Conservation (phyloP, 2,113 vertebrate genomes). For the Scortum barcoo region DNA sequence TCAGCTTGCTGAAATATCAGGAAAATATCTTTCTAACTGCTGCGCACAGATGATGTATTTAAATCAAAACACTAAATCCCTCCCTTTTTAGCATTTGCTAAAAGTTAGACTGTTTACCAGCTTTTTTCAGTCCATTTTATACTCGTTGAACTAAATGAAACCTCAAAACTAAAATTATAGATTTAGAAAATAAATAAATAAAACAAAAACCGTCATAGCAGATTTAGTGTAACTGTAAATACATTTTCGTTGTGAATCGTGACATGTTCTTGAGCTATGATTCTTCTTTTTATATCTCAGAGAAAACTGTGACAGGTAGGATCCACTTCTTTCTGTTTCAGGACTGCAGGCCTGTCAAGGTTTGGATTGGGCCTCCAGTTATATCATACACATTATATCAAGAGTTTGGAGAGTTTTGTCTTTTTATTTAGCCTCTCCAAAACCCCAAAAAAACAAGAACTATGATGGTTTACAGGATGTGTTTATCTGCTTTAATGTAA, state of each 20-base stretch:
- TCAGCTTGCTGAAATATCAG: slow-evolving; percentile 59
- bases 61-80: slow-evolving; percentile 11
- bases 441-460: too few relatives aligned
- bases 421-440: too few relatives aligned
- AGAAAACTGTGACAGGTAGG: not conserved
- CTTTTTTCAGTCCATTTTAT: not conserved
- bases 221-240: not conserved
- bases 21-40: slow-evolving; percentile 50
- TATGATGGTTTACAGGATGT: too few relatives aligned
- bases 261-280: not conserved
- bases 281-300: not conserved
- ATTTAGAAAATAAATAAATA: not conserved
- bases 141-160: not conserved
- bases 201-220: not conserved
- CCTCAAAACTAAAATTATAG: not conserved
- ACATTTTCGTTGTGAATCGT: not conserved
- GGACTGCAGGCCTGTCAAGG: too few relatives aligned
- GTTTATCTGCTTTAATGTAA: too few relatives aligned
- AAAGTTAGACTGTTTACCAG: not conserved
- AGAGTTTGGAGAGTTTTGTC: too few relatives aligned
- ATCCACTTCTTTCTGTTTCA: not conserved
- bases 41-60: slow-evolving; percentile 22
- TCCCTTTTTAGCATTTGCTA: not conserved
- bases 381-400: too few relatives aligned
- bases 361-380: too few relatives aligned